phyloP scores from a whole-genome alignment of 1,140 invertebrate genomes.

The Maconellicoccus hirsutus region DNA sequence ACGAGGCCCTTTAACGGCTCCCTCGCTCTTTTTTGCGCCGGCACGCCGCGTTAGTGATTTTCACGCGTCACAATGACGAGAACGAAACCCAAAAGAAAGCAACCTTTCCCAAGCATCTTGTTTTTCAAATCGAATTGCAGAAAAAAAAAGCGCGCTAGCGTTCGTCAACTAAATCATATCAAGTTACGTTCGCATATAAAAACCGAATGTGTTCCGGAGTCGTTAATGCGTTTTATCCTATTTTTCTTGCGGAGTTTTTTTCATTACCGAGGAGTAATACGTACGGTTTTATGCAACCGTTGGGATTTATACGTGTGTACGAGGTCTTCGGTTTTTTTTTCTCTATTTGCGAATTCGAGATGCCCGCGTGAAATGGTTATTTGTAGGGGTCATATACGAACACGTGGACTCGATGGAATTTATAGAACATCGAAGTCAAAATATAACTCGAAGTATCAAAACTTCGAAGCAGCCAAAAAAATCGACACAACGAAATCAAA shows the following conservation, averaged over 20 bases:
- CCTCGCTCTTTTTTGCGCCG: not conserved
- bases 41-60: not conserved
- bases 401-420: too few species aligned
- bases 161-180: conserved; percentile 9
- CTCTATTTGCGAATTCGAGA: too few species aligned
- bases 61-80: not conserved
- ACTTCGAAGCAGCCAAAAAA: too few species aligned
- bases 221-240: conserved; percentile 4
- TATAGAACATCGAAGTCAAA: too few species aligned
- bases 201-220: not conserved
- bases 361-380: too few species aligned
- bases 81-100: not conserved
- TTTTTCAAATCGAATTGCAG: not conserved
- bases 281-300: not conserved
- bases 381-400: too few species aligned
- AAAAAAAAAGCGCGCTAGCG: not conserved
- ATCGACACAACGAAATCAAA: too few species aligned
- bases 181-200: not conserved
- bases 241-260: not conserved
- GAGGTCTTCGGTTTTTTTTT: too few species aligned
- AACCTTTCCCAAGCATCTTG: not conserved
- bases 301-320: not conserved
- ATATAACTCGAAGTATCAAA: too few species aligned
- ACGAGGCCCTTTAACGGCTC: not conserved
- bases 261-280: not conserved